Percentiles rank a stretch among this genome's conserved stretches.
Conservation (phyloP, 2,888 invertebrate genomes). For the Cerastis rubricosa region DNA sequence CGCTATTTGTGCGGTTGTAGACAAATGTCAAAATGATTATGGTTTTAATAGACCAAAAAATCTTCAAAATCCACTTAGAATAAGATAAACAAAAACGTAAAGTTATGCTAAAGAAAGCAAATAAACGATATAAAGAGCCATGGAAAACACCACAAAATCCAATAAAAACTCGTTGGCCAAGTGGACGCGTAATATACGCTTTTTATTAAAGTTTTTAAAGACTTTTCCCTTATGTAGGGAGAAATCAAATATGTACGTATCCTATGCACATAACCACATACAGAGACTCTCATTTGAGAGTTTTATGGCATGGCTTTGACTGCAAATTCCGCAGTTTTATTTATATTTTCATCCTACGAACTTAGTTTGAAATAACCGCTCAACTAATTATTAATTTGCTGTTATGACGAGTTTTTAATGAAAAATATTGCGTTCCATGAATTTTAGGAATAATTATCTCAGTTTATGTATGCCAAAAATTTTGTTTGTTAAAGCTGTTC, state of each 20-base stretch:
- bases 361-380: constrained; percentile 32
- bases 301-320: constrained; percentile 70
- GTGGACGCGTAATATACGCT: constrained; percentile 48
- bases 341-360: constrained; percentile 20
- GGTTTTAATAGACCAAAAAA: not conserved
- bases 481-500: not conserved
- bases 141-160: constrained; percentile 43
- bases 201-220: constrained; percentile 63
- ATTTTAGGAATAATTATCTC: not conserved
- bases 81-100: not conserved
- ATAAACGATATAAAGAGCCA: constrained; percentile 20
- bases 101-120: constrained; percentile 19
- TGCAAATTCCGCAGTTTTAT: constrained; percentile 59
- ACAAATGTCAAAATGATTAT: not conserved
- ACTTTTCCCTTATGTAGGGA: constrained; percentile 40
- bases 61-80: not conserved
- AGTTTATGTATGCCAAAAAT: not conserved
- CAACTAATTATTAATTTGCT: constrained; percentile 29
- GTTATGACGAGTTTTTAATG: not conserved
- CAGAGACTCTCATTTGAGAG: constrained; percentile 50
- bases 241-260: constrained; percentile 45
- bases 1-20: not conserved
- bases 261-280: constrained; percentile 45
- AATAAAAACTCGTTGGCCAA: constrained; percentile 53
- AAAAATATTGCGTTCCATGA: not conserved